phyloP scores from a whole-genome alignment of 2,797 vertebrate genomes.

The Strix occidentalis region DNA sequence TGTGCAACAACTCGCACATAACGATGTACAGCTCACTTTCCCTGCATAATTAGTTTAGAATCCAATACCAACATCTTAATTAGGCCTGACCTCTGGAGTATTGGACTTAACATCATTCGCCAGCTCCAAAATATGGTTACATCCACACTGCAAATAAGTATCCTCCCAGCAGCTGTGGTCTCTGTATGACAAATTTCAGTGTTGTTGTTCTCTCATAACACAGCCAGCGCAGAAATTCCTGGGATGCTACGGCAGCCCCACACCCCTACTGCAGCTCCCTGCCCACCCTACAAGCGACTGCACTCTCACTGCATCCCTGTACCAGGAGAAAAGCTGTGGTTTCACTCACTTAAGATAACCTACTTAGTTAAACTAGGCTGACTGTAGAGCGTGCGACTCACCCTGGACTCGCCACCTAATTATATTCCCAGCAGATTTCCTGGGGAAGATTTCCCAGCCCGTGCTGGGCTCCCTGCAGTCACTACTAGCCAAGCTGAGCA shows the following conservation, averaged over 20 bases:
- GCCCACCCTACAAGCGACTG: accelerated
- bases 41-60: not conserved
- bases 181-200: not conserved
- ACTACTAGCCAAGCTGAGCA: not conserved
- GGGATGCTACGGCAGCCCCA: not conserved
- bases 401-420: not conserved
- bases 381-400: not conserved
- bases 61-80: slow-evolving; percentile 15
- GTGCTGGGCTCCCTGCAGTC: not conserved
- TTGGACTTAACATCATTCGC: not conserved
- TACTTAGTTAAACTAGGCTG: not conserved
- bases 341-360: not conserved
- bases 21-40: not conserved
- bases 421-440: not conserved
- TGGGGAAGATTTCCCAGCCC: not conserved
- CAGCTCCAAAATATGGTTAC: slow-evolving; percentile 12
- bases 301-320: not conserved
- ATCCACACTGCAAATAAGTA: not conserved
- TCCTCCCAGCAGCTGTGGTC: not conserved
- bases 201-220: not conserved
- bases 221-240: not conserved
- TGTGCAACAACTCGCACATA: not conserved
- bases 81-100: slow-evolving; percentile 23
- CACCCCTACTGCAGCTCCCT: not conserved
- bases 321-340: not conserved